phyloP scores from a whole-genome alignment of 2,888 invertebrate species.

The Ceraclea dissimilis region DNA sequence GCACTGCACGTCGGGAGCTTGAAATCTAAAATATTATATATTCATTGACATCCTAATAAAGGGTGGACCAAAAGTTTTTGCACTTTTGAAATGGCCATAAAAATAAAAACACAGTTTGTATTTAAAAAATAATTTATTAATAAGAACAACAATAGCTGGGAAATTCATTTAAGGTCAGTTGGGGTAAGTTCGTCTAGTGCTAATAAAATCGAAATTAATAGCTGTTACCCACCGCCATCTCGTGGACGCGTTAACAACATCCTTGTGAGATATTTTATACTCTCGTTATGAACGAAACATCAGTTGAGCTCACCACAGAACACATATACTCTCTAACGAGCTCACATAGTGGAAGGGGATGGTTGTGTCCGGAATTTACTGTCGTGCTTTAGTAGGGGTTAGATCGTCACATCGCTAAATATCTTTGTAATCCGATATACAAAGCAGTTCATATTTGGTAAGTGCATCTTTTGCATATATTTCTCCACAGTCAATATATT shows the following conservation, averaged over 20 bases:
- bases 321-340: too few species aligned
- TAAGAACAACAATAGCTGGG: too few species aligned
- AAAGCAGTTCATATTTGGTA: background rate
- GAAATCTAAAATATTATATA: slow-evolving; percentile 13
- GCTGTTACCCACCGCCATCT: background rate
- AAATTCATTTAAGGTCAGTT: background rate
- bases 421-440: background rate
- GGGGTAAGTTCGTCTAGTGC: background rate
- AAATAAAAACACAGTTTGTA: too few species aligned
- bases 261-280: background rate
- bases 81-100: too few species aligned
- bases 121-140: too few species aligned
- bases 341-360: background rate
- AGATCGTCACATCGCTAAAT: background rate
- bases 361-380: background rate
- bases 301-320: too few species aligned
- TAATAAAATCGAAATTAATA: background rate
- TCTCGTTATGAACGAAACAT: background rate
- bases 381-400: background rate
- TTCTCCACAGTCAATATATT: background rate
- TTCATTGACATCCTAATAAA: too few species aligned
- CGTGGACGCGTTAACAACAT: background rate
- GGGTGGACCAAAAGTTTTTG: too few species aligned
- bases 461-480: background rate
- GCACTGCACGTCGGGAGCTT: slow-evolving; percentile 13